Conservation (phyloP, 2,113 vertebrate genomes). For the Symphodus melops region DNA sequence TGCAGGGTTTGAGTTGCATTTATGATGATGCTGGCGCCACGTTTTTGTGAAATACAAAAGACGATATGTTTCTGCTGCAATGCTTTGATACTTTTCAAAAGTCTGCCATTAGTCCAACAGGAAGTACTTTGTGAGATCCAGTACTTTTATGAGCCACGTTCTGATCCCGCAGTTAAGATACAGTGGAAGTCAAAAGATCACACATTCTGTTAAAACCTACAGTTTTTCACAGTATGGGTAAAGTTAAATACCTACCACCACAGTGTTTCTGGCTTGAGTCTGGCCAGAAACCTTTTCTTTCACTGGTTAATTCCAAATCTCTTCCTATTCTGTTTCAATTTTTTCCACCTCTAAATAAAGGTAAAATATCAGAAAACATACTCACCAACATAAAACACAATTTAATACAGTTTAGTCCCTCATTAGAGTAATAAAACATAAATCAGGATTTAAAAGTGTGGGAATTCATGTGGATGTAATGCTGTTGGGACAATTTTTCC, state of each 20-base stretch:
- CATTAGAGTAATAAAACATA: not conserved
- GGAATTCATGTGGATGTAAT: constrained; percentile 5
- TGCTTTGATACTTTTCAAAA: no score
- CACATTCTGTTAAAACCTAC: no score
- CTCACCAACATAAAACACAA: not conserved
- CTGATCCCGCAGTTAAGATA: constrained; percentile 1
- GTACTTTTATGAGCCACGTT: not conserved
- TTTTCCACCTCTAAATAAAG: not conserved
- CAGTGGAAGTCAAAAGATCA: not conserved
- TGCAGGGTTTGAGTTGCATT: not conserved
- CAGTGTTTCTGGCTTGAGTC: not conserved
- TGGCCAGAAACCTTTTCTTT: no score
- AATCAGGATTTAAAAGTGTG: constrained; percentile 14
- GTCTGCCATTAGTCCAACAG: no score
- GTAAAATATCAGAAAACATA: not conserved
- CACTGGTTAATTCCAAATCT: no score
- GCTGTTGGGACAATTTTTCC: constrained; percentile 10
- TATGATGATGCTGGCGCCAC: not conserved
- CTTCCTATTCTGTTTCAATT: not conserved
- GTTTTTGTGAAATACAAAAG: not conserved
- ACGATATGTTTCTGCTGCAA: no score
- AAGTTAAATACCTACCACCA: not conserved
- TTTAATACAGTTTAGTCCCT: not conserved
- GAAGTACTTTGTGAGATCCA: no score
- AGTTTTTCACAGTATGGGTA: not conserved